These are phyloP conservation scores for Tapirus indicus DNA, from an alignment of 2,797 vertebrate genomes.

Conservation along the genomic window DNA sequence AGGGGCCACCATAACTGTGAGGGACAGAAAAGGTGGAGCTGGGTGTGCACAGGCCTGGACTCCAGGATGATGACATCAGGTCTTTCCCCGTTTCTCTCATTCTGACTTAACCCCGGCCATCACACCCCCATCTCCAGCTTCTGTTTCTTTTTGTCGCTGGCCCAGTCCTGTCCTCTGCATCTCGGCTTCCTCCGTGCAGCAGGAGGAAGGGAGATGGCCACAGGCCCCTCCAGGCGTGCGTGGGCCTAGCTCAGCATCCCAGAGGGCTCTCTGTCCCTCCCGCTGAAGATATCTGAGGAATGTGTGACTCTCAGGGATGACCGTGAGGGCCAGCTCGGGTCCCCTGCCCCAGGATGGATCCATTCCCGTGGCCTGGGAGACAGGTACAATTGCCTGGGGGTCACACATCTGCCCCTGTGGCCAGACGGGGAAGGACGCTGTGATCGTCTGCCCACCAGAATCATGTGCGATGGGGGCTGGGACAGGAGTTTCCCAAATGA, in stretches of 20 bases:
- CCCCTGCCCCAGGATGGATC: not conserved
- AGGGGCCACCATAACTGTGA: rapidly evolving
- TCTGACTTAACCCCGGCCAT: not conserved
- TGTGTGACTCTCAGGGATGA: not conserved
- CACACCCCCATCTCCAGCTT: not conserved
- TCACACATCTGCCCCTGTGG: not conserved
- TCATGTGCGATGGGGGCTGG: rapidly evolving
- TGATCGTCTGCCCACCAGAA: not conserved
- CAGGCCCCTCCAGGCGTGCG: not conserved
- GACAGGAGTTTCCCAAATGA: not conserved
- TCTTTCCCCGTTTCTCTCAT: not conserved
- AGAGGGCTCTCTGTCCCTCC: not conserved
- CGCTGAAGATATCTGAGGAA: too few relatives aligned
- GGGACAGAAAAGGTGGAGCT: rapidly evolving
- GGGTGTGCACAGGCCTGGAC: not conserved
- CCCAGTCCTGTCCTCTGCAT: rapidly evolving
- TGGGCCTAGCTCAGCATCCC: too few relatives aligned
- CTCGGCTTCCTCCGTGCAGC: not conserved
- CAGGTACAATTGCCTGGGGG: too few relatives aligned
- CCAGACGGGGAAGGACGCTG: not conserved
- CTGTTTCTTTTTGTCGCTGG: not conserved
- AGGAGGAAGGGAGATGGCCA: not conserved
- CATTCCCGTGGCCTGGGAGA: not conserved
- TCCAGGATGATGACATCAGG: not conserved
- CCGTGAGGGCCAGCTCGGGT: not conserved